A percentile compares a stretch with the other conserved stretches of the same genome.
Evolutionary conservation across 2,113 vertebrate genomes (phyloP).

Genomic region (Chrysemys picta): DNA sequence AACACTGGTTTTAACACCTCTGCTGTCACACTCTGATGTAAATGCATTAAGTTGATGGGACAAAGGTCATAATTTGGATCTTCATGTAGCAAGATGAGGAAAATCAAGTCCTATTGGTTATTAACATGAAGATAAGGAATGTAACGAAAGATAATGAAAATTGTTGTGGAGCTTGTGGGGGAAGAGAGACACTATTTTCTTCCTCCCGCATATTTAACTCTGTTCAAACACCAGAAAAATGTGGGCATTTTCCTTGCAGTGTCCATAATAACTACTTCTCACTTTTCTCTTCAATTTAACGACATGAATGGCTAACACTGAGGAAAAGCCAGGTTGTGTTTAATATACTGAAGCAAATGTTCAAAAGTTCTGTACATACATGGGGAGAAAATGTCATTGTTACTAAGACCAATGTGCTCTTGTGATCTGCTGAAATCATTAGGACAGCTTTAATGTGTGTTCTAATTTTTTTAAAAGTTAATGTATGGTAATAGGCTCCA

Average conservation of each 20-base stretch:
- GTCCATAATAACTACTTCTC: not conserved
- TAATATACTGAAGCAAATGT: conserved; percentile 24
- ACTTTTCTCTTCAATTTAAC: no score
- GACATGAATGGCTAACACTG: not conserved
- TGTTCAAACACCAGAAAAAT: not conserved
- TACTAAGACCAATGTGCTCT: conserved; percentile 2
- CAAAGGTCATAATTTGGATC: conserved; percentile 21
- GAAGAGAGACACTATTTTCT: not conserved
- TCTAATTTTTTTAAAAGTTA: conserved; percentile 39
- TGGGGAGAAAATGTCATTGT: not conserved
- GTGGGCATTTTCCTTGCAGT: not conserved
- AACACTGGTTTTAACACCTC: not conserved
- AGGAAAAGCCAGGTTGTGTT: conserved; percentile 18
- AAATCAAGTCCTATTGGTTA: conserved; percentile 2
- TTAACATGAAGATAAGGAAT: not conserved
- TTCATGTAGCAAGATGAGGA: conserved; percentile 23
- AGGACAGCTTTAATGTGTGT: conserved; percentile 33
- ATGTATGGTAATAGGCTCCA: not conserved
- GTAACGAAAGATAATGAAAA: not conserved
- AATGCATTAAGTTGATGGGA: not conserved
- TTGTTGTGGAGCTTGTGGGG: not conserved
- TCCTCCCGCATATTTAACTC: not conserved
- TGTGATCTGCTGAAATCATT: conserved; percentile 23
- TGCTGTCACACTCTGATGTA: not conserved
- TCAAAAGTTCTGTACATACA: not conserved